phyloP scores from a whole-genome alignment of 2,113 vertebrate genomes.

The Daphoenositta chrysoptera region DNA sequence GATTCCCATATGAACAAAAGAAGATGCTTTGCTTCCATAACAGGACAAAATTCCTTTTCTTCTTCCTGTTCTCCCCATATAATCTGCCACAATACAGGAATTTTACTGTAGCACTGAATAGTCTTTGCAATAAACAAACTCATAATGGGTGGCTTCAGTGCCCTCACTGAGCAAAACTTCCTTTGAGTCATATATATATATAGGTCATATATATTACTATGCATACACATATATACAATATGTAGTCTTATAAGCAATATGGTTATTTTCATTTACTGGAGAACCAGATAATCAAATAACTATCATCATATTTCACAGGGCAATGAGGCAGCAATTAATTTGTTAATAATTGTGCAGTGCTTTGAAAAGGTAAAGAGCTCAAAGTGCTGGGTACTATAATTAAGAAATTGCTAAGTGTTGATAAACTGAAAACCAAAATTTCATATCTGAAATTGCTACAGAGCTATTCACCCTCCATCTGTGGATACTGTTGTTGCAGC shows the following conservation, averaged over 20 bases:
- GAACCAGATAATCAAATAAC: neutral
- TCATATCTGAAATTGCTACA: neutral
- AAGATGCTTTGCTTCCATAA: neutral
- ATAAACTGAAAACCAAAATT: neutral
- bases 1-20: neutral
- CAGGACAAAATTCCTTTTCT: neutral
- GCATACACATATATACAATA: neutral
- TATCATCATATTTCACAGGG: neutral
- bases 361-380: slow-evolving; percentile 32
- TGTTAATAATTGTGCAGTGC: neutral
- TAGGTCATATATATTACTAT: neutral
- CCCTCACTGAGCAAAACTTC: neutral
- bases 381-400: slow-evolving; percentile 7
- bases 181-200: neutral
- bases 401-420: slow-evolving; percentile 18
- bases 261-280: neutral
- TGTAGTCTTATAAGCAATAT: neutral
- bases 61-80: neutral
- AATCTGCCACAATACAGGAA: neutral
- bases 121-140: neutral
- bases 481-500: neutral
- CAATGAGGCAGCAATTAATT: slow-evolving; percentile 25
- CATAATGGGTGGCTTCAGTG: neutral
- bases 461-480: neutral
- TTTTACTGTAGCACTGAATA: neutral